phyloP scores from a whole-genome alignment of 2,797 vertebrate species.

The Amazona ochrocephala region DNA sequence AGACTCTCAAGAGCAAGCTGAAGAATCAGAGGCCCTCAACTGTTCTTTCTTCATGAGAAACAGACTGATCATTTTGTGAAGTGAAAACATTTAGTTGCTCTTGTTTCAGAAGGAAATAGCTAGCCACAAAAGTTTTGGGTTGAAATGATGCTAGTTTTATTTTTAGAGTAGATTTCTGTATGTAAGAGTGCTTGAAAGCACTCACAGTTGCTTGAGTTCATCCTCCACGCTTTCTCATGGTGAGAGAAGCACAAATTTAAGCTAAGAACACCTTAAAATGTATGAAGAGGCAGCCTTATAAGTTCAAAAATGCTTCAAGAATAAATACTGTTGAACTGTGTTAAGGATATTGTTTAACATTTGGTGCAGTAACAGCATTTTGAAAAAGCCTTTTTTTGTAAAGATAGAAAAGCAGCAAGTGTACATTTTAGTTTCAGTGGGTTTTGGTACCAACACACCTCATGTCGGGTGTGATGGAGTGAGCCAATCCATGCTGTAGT shows the following conservation, averaged over 20 bases:
- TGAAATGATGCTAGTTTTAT: not conserved
- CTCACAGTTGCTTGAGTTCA: not conserved
- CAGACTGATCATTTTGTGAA: not conserved
- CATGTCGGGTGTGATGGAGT: not conserved
- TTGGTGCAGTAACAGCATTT: not conserved
- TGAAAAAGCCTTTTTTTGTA: not conserved
- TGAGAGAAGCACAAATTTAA: not conserved
- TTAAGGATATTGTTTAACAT: not conserved
- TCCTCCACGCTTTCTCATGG: not conserved
- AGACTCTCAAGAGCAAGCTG: not conserved
- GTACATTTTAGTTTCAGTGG: not conserved
- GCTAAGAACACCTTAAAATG: not conserved
- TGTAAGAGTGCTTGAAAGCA: not conserved
- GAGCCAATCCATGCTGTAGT: not conserved
- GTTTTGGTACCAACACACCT: not conserved
- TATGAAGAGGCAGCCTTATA: not conserved
- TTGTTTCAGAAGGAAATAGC: not conserved
- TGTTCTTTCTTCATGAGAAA: not conserved
- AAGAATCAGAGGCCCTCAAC: not conserved
- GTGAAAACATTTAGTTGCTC: not conserved
- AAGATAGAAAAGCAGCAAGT: not conserved
- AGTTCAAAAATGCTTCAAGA: not conserved
- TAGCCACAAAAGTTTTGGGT: not conserved
- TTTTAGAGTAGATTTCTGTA: not conserved
- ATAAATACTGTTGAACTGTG: not conserved